These are phyloP conservation scores for Varanus komodoensis DNA, from an alignment of 2,113 vertebrate genomes.

Conservation along the genomic window DNA sequence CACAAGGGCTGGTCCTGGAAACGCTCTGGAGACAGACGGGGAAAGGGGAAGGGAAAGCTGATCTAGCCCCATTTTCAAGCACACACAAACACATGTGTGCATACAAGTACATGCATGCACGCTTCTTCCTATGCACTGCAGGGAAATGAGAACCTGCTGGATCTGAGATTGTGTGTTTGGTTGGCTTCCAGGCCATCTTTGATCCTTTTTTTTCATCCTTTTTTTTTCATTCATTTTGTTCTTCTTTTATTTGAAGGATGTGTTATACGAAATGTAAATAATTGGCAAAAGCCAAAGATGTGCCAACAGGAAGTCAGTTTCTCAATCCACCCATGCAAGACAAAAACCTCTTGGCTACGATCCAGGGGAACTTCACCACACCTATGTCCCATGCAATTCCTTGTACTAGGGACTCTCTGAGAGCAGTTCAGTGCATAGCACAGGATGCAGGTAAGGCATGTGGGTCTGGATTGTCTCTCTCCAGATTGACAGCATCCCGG, in stretches of 20 bases:
- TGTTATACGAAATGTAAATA: conserved; percentile 60
- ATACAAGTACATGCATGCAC: conserved; percentile 48
- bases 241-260: conserved; percentile 59
- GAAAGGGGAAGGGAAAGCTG: background rate
- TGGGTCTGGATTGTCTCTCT: background rate
- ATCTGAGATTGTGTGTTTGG: conserved; percentile 13
- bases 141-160: conserved; percentile 52
- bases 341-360: background rate
- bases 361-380: background rate
- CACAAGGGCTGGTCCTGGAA: conserved; percentile 32
- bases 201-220: background rate
- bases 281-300: conserved; percentile 45
- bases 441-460: background rate
- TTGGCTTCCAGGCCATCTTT: conserved; percentile 25
- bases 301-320: conserved; percentile 55
- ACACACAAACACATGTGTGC: conserved; percentile 18
- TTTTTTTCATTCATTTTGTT: conserved; percentile 44
- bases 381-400: background rate
- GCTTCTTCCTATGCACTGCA: conserved; percentile 33
- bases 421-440: background rate
- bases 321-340: background rate
- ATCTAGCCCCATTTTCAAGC: background rate
- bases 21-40: conserved; percentile 38
- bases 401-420: background rate
- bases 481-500: too few species aligned